phyloP scores from a whole-genome alignment of 2,888 invertebrate genomes.

The Neocrepidodera transversa region DNA sequence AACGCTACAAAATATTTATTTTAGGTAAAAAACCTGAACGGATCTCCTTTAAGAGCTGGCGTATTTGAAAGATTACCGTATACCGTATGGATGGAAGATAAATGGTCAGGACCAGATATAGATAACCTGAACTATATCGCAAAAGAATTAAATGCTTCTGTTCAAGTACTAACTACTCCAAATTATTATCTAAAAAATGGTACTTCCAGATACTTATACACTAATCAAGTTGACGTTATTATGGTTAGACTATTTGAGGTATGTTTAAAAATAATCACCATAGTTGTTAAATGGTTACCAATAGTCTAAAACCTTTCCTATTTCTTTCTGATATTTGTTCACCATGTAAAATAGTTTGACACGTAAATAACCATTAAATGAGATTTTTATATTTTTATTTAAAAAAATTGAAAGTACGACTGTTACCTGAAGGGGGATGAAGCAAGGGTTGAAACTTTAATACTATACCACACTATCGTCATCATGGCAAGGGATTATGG shows the following conservation, averaged over 20 bases:
- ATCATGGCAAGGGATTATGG: too few species aligned
- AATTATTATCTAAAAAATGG: neutral
- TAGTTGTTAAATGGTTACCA: too few species aligned
- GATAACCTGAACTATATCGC: constrained; percentile 4
- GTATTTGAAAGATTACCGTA: constrained; percentile 2
- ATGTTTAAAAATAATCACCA: neutral
- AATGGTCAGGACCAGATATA: constrained; percentile 10
- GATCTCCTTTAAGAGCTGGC: constrained; percentile 5
- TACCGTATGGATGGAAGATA: neutral
- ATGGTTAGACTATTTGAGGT: constrained; percentile 16
- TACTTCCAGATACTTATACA: neutral
- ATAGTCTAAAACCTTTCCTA: too few species aligned
- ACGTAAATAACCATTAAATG: too few species aligned
- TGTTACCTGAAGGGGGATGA: too few species aligned
- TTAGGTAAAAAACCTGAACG: constrained; percentile 14
- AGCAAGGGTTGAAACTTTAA: too few species aligned
- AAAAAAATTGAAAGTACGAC: too few species aligned
- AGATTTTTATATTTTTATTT: too few species aligned
- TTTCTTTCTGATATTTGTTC: too few species aligned
- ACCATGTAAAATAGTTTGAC: neutral
- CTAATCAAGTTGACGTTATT: constrained; percentile 19
- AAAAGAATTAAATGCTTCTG: constrained; percentile 17
- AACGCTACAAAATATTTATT: too few species aligned
- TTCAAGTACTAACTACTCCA: neutral
- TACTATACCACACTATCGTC: too few species aligned